Evolutionary conservation across 2,888 invertebrate genomes (phyloP), one percentile per base, ranked within the genome.

Genomic region (Acronicta psi): DNA sequence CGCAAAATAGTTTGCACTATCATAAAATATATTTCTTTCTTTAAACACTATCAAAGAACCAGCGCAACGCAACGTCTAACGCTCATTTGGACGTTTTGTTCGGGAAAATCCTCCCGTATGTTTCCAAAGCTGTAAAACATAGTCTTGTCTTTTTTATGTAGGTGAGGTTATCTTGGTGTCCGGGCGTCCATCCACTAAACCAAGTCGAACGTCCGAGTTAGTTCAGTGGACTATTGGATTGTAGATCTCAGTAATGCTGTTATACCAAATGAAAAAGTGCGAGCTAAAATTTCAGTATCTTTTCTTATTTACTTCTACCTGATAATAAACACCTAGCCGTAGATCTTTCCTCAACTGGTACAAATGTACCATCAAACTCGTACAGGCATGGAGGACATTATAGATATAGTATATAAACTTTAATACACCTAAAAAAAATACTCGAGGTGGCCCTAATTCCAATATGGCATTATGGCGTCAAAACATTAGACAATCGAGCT

Each of bases 101-200:
- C 34, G 4, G 6, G n/a, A 34, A n/a, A 34, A 34, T 34, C 38
- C 31, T n/a, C 43, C 36, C 49, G 49, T 69, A 14, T 69, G 43
- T 31, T 63, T 31, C 34, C 37, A 29, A 29, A 49, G 45, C 42
- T 52, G 73, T 69, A 74, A 76, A 76, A 62, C 69, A 65, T 64
- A 55, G 69, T 43, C 5, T 31, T 20, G 42, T 46, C 58, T 55
- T 76, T 64, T 74, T 74, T 76, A 76, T 76, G 63, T 69, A 63
- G 50, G 65, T 38, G 54, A 73, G 59, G 62, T 76, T 73, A 76
- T 74, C 65, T 36, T 43, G 20, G 23, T 25, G 62, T 73, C 44
- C 54, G 49, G 46, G 29, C 46, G 46, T 62, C 59, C 60, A 50
- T 43, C 53, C 42, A 31, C 14, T 56, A 20, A 14, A 63, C 36